Evolutionary conservation across 2,797 vertebrate species (phyloP).

Genomic region (Galago senegalensis): DNA sequence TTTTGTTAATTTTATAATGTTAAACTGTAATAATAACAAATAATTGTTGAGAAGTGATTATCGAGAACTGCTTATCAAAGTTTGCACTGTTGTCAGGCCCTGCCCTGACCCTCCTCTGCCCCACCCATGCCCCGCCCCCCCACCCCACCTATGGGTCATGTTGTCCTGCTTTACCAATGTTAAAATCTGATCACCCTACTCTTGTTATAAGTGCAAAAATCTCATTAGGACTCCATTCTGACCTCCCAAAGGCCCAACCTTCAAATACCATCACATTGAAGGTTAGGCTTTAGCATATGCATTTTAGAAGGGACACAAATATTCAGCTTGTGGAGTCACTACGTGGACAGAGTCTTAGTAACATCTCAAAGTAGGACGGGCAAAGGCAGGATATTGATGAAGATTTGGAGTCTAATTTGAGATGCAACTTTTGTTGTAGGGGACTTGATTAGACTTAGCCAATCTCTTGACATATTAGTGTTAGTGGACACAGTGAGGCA

Average conservation of each 20-base stretch:
- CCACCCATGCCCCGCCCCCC: no score
- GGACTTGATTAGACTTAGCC: background rate
- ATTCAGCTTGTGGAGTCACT: background rate
- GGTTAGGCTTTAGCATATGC: background rate
- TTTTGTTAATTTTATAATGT: no score
- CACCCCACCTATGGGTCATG: no score
- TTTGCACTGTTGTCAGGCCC: no score
- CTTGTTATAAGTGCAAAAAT: background rate
- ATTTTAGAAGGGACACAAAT: background rate
- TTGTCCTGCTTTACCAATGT: no score
- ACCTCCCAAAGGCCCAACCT: background rate
- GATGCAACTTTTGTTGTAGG: background rate
- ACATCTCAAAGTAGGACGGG: background rate
- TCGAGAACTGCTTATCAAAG: no score
- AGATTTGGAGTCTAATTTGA: background rate
- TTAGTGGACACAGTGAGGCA: background rate
- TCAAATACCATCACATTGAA: background rate
- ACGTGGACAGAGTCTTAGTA: background rate
- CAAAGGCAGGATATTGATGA: background rate
- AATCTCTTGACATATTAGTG: background rate
- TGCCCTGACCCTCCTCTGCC: no score
- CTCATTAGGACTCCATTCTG: background rate
- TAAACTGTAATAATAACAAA: no score
- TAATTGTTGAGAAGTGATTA: no score
- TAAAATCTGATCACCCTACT: no score